Evolutionary conservation across 2,888 invertebrate genomes (phyloP), one percentile per base, ranked within the genome.

Genomic region (Scaptomyza caliginosa): DNA sequence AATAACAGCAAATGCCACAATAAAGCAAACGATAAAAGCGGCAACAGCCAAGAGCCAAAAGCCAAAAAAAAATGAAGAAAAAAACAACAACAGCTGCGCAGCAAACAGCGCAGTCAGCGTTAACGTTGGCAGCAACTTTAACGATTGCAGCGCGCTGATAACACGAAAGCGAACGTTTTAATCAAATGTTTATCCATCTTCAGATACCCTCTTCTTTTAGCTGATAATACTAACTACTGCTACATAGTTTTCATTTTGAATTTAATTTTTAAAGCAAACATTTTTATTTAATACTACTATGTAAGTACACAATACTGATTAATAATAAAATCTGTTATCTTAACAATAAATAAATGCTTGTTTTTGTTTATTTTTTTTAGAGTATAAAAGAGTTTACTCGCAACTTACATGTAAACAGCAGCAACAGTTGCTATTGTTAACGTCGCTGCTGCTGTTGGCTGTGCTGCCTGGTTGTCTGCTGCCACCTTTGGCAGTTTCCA

Each of bases 401-500:
- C 66, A 51, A 57, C 45, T 58, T 57, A 30, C 30, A 13, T 30
- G n/a, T 30, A 46, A 17, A 48, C 19, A 21, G 26, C 43, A 60
- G 60, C 52, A 42, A 42, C 62, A 56, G 34, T 24, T 19, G 24
- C 11, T 43, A 46, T 30, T 34, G 32, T 32, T 32, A 8, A 45
- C n/a, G 45, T 19, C 30, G 45, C 7, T 11, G 67, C 10, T 45
- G 62, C 46, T 46, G 34, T 3, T 36, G 43, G 30, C 42, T 32
- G 49, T 42, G 26, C 48, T 46, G 67, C n/a, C n/a, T 30, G 28
- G 56, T 40, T 26, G 40, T 30, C 49, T 42, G 4, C 55, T 42
- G 60, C 19, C n/a, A 32, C 36, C 34, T 58, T 46, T 45, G 46
- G 46, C 82, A 79, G 88, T 86, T 88, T 89, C 85, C 82, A 80